Percentiles rank a stretch among this genome's conserved stretches.
Conservation (phyloP, 35 echinoderm and acorn worm species). For the Lytechinus pictus region DNA sequence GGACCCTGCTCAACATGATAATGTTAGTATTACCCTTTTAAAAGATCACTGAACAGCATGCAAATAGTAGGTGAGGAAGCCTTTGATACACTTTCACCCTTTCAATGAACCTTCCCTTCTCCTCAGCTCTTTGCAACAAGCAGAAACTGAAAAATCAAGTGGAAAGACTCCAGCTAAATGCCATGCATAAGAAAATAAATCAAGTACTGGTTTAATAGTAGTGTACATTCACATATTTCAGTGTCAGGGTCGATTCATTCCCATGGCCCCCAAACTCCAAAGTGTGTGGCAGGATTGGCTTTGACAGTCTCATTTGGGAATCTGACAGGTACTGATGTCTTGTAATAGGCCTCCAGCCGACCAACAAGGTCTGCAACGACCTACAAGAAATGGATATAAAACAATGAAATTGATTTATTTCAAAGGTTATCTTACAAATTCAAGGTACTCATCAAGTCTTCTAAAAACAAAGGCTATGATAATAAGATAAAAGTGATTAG, state of each 20-base stretch:
- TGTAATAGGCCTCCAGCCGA: background rate
- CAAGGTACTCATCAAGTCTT: background rate
- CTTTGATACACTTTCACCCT: no score
- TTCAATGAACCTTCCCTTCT: no score
- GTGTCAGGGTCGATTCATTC: background rate
- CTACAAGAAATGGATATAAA: background rate
- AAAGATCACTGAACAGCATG: no score
- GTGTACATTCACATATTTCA: no score
- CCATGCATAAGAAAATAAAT: no score
- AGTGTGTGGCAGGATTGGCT: background rate
- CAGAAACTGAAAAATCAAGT: no score
- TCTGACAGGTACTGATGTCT: background rate
- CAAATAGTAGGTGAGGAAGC: no score
- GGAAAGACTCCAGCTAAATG: no score
- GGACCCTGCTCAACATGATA: no score
- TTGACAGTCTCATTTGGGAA: conserved; percentile 2
- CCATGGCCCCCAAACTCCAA: background rate
- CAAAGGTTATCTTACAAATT: background rate
- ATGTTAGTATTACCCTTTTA: no score
- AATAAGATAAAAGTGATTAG: background rate
- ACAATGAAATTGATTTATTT: background rate
- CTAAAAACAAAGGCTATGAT: background rate
- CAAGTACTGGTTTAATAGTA: no score
- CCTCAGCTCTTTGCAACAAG: no score
- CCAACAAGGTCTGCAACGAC: background rate